These are phyloP conservation scores for Zelostemma sp. DNA, from an alignment of 1,140 invertebrate species.

Conservation along the genomic window DNA sequence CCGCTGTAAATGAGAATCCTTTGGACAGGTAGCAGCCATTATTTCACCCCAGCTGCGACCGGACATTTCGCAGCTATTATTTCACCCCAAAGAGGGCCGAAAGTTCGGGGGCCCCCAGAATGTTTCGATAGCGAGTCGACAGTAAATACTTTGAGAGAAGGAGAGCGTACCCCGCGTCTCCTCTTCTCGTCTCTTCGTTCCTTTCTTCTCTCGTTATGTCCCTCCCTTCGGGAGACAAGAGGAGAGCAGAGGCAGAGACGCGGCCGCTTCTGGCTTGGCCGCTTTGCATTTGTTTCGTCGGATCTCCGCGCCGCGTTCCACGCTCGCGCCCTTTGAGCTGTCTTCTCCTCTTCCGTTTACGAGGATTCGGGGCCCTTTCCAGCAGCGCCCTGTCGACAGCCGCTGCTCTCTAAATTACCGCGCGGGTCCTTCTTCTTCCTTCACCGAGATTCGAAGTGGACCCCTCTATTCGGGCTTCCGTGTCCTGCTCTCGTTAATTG, in stretches of 20 bases:
- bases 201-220: slow-evolving; percentile 44
- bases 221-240: slow-evolving; percentile 31
- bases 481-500: slow-evolving; percentile 63
- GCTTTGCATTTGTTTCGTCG: slow-evolving; percentile 67
- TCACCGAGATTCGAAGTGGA: slow-evolving; percentile 24
- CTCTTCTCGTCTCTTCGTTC: not conserved
- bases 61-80: slow-evolving; percentile 42
- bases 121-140: slow-evolving; percentile 41
- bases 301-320: slow-evolving; percentile 41
- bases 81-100: slow-evolving; percentile 44
- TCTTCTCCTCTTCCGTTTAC: slow-evolving; percentile 25
- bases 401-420: slow-evolving; percentile 63
- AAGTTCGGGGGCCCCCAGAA: slow-evolving; percentile 20
- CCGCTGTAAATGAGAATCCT: slow-evolving; percentile 22
- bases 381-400: slow-evolving; percentile 45
- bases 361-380: slow-evolving; percentile 20
- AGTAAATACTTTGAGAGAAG: slow-evolving; percentile 57
- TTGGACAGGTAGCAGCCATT: slow-evolving; percentile 44
- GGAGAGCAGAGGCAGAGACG: slow-evolving; percentile 24
- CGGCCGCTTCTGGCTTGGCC: slow-evolving; percentile 26
- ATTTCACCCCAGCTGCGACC: slow-evolving; percentile 46
- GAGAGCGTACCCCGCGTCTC: slow-evolving; percentile 1
- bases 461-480: slow-evolving; percentile 50
- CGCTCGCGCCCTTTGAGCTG: slow-evolving; percentile 7
- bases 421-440: slow-evolving; percentile 12